A percentile compares a stretch with the other conserved stretches of the same genome.
phyloP scores from a whole-genome alignment of 2,113 vertebrate genomes.

The Neofelis nebulosa region DNA sequence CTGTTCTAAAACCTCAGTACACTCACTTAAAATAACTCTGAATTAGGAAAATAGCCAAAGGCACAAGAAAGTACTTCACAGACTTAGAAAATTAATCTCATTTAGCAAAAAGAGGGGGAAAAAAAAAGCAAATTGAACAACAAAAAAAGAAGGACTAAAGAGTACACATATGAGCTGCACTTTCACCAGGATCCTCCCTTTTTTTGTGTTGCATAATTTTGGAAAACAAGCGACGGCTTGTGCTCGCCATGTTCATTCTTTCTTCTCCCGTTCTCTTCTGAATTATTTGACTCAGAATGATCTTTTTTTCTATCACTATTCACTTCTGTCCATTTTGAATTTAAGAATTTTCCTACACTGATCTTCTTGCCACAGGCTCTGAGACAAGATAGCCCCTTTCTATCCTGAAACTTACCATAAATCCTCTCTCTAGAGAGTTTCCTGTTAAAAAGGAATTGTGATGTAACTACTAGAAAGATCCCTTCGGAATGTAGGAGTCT shows the following conservation, averaged over 20 bases:
- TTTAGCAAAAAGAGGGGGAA: constrained; percentile 1
- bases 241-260: not conserved
- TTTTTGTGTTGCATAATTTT: not conserved
- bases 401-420: constrained; percentile 24
- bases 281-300: constrained; percentile 34
- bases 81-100: constrained; percentile 62
- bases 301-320: not conserved
- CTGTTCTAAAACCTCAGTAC: constrained; percentile 59
- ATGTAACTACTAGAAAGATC: not conserved
- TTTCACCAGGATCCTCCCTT: not conserved
- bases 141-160: not conserved
- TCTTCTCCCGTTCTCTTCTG: not conserved
- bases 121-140: constrained; percentile 7
- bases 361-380: not conserved
- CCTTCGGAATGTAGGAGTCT: constrained; percentile 3
- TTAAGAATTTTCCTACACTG: not conserved
- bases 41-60: constrained; percentile 71
- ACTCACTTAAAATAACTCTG: constrained; percentile 77
- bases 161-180: not conserved
- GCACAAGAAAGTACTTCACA: constrained; percentile 57
- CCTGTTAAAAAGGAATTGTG: constrained; percentile 30
- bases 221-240: not conserved
- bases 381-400: not conserved
- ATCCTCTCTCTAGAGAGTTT: constrained; percentile 31
- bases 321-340: constrained; percentile 6